A percentile compares a stretch with the other conserved stretches of the same genome.
Conservation (phyloP, 2,113 vertebrate genomes). For the Spheniscus mendiculus region DNA sequence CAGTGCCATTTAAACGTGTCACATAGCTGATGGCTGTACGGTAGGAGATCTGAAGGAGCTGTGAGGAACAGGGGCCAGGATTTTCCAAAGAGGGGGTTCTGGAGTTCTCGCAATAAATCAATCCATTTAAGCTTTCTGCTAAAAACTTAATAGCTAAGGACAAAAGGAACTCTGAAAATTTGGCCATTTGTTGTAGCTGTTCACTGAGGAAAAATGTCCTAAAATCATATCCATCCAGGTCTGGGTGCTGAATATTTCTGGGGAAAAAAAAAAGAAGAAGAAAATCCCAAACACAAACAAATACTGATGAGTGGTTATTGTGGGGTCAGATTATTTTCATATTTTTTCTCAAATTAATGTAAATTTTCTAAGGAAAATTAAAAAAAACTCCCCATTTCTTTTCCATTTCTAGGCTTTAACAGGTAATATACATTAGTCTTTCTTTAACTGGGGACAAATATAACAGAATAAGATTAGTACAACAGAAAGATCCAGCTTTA, state of each 20-base stretch:
- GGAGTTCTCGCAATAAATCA: background rate
- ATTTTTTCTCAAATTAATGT: background rate
- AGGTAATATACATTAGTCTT: background rate
- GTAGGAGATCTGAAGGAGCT: background rate
- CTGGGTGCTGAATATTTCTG: background rate
- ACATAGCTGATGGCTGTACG: background rate
- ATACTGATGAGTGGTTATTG: constrained; percentile 7
- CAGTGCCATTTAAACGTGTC: background rate
- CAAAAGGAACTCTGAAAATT: background rate
- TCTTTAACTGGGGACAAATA: background rate
- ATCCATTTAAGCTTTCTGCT: background rate
- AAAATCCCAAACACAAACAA: background rate
- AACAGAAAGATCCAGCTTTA: background rate
- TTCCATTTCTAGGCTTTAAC: background rate
- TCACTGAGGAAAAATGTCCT: background rate
- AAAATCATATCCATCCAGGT: background rate
- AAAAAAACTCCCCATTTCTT: too few species aligned
- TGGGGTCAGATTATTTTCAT: background rate
- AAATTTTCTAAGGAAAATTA: background rate
- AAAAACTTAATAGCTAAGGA: background rate
- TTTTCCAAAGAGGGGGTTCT: background rate
- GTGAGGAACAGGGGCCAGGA: background rate
- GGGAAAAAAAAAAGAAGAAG: too few species aligned
- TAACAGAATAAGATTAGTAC: background rate
- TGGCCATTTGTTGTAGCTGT: background rate